These are phyloP conservation scores for Eurosta solidaginis DNA, from an alignment of 1,140 invertebrate species.

Conservation along the genomic window DNA sequence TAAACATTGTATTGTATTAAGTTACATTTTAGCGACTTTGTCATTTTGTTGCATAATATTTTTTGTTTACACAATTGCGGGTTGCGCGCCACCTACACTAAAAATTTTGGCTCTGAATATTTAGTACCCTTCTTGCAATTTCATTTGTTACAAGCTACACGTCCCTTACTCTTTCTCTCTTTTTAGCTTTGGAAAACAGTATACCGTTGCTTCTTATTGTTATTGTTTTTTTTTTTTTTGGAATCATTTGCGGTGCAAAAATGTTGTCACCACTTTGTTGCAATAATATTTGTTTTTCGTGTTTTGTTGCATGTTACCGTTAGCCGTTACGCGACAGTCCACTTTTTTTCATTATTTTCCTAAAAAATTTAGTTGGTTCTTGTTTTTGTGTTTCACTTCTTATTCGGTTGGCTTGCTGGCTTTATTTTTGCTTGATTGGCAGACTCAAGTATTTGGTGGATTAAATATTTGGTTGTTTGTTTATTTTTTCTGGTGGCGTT, in stretches of 20 bases:
- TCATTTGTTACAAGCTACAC: no score
- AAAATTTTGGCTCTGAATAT: not conserved
- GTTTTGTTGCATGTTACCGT: not conserved
- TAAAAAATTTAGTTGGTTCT: not conserved
- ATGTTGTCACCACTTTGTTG: slow-evolving; percentile 23
- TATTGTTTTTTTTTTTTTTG: not conserved
- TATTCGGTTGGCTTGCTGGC: not conserved
- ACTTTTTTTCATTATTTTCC: not conserved
- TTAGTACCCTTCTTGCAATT: not conserved
- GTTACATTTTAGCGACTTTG: not conserved
- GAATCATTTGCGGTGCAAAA: slow-evolving; percentile 23
- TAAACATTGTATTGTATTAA: not conserved
- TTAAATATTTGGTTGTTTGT: not conserved
- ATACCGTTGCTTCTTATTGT: not conserved
- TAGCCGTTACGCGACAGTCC: not conserved
- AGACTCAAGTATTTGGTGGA: not conserved
- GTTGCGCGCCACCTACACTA: not conserved
- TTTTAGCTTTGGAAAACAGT: no score
- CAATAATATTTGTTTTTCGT: slow-evolving; percentile 23
- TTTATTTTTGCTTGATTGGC: not conserved
- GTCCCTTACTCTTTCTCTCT: not conserved
- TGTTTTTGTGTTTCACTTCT: not conserved
- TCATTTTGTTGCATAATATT: not conserved
- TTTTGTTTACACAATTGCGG: not conserved
- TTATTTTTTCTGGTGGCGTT: not conserved